A percentile compares a stretch with the other conserved stretches of the same genome.
phyloP scores from a whole-genome alignment of 2,888 invertebrate genomes.

The Parelbella ahira region DNA sequence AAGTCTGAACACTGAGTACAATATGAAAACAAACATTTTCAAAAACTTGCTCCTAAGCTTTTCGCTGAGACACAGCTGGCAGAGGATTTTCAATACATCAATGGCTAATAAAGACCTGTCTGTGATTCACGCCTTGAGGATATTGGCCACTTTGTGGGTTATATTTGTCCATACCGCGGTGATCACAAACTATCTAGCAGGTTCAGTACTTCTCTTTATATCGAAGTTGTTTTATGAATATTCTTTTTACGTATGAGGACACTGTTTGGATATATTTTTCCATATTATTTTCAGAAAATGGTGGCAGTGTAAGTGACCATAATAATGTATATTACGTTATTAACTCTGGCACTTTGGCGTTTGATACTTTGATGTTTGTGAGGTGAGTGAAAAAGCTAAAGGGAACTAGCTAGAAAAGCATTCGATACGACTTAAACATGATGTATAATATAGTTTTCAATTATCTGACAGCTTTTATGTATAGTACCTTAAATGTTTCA shows the following conservation, averaged over 20 bases:
- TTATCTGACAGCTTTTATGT: too few species aligned
- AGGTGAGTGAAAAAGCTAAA: slow-evolving; percentile 79
- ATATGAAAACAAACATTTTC: slow-evolving; percentile 44
- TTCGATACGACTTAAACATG: not conserved
- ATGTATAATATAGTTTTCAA: too few species aligned
- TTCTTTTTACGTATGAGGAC: not conserved
- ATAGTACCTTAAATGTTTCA: slow-evolving; percentile 50
- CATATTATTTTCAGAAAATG: slow-evolving; percentile 71
- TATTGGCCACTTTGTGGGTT: slow-evolving; percentile 84
- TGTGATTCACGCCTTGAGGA: slow-evolving; percentile 81
- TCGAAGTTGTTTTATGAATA: too few species aligned
- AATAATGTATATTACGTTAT: slow-evolving; percentile 74
- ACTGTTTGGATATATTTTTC: not conserved
- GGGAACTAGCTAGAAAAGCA: not conserved
- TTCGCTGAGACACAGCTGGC: slow-evolving; percentile 62
- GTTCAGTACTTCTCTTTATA: too few species aligned
- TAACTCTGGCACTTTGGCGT: slow-evolving; percentile 78
- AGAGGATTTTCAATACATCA: slow-evolving; percentile 65
- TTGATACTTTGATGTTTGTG: slow-evolving; percentile 82
- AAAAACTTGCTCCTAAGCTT: slow-evolving; percentile 61
- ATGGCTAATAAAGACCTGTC: slow-evolving; percentile 74
- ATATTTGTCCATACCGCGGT: slow-evolving; percentile 83
- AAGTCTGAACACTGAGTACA: slow-evolving; percentile 52
- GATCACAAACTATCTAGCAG: slow-evolving; percentile 83
- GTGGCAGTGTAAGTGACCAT: slow-evolving; percentile 56